phyloP scores from a whole-genome alignment of 2,888 invertebrate species.

The Clepsis dumicolana region DNA sequence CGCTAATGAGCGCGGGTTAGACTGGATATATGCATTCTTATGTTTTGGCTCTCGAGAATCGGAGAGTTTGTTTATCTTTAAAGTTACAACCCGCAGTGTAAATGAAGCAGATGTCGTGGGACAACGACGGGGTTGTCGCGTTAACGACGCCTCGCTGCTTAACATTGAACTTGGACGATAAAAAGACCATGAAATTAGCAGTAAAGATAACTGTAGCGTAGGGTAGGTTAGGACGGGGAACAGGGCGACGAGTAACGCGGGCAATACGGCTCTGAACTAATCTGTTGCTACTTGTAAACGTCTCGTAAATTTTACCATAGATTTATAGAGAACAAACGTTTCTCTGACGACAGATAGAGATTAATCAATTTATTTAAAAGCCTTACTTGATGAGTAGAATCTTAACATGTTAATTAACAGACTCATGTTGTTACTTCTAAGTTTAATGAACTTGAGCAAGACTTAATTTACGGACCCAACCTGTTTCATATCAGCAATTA shows the following conservation, averaged over 20 bases:
- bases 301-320: conserved; percentile 29
- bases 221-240: conserved; percentile 69
- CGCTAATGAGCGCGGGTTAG: conserved; percentile 75
- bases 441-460: conserved; percentile 33
- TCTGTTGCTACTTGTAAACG: conserved; percentile 35
- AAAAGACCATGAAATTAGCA: conserved; percentile 80
- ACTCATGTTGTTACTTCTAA: conserved; percentile 28
- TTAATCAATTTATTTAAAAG: conserved; percentile 32
- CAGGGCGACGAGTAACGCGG: conserved; percentile 50
- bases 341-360: conserved; percentile 27
- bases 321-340: conserved; percentile 24
- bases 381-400: conserved; percentile 18
- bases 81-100: conserved; percentile 61
- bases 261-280: conserved; percentile 33
- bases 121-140: conserved; percentile 70
- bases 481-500: conserved; percentile 29
- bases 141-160: conserved; percentile 62
- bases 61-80: conserved; percentile 70
- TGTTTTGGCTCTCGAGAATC: conserved; percentile 59
- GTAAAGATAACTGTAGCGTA: conserved; percentile 74
- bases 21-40: conserved; percentile 52
- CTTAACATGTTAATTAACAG: conserved; percentile 34
- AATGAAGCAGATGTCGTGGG: conserved; percentile 69
- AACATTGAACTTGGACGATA: conserved; percentile 83
- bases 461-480: conserved; percentile 17